Evolutionary conservation across 2,888 invertebrate genomes (phyloP), one percentile per base, ranked within the genome.

Genomic region (Eupithecia exiguata): DNA sequence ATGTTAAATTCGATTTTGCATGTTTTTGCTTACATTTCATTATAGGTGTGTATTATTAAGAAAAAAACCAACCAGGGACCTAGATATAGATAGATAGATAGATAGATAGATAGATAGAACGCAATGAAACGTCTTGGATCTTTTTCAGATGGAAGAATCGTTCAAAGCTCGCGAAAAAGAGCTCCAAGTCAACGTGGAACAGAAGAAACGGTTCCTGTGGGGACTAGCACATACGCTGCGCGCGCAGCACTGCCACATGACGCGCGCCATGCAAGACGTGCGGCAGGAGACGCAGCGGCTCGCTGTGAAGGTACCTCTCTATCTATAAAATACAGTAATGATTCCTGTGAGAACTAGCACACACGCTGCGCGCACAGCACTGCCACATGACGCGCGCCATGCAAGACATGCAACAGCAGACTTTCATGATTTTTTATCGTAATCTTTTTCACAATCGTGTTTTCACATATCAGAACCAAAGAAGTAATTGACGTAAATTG

Each of bases 151-250:
- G 82, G 93, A 94, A 69, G 82, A 88, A 35, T 81, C 86, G 1
- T 91, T 87, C 79, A 88, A 84, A 74, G 82, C 79, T 0, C 90
- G 92, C 5, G 87, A 89, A 58, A 76, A 70, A 0, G 87, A 89
- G 25, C 68, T 93, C 21, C 86, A 88, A 30, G 78, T 74, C 1
- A 86, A 72, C 25, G 84, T 92, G 30, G 82, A 84, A 0, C 84
- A 88, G 62, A 92, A 91, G 86, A 94, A 94, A 82, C 82, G 84
- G 69, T 93, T 94, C 76, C 84, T 94, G 5, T 92, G 93, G 91
- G 89, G 88, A 0, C 81, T 94, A 16, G 94, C 93, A 75, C 83
- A 86, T 0, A 80, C 89, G 0, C 74, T 94, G 78, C 84, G 92
- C 2, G 86, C 86, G 0, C 92, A 92, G 53, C 93, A 93, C 78